These are phyloP conservation scores for Astropecten irregularis DNA, from an alignment of 53 echinoderm and acorn worm genomes.

Conservation along the genomic window DNA sequence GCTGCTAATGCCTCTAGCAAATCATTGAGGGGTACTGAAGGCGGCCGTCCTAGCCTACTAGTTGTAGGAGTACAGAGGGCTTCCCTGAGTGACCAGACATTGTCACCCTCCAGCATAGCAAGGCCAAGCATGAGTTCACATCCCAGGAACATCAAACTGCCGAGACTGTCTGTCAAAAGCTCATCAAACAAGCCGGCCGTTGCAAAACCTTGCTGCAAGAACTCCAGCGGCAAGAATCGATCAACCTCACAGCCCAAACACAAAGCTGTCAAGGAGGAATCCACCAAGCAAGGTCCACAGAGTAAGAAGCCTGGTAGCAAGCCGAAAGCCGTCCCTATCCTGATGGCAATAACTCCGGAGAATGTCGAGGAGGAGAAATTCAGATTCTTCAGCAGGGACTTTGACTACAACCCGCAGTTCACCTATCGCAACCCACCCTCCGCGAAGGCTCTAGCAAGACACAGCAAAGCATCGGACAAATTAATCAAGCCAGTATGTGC, in stretches of 20 bases:
- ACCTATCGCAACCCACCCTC: conserved; percentile 70
- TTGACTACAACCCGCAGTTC: conserved; percentile 76
- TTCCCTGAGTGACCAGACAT: conserved; percentile 1
- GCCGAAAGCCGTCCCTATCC: conserved; percentile 34
- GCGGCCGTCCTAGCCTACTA: too few species aligned
- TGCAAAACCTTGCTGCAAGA: conserved; percentile 29
- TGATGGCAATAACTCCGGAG: conserved; percentile 79
- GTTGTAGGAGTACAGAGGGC: background rate
- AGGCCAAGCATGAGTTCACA: background rate
- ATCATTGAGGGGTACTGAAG: too few species aligned
- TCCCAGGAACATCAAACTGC: background rate
- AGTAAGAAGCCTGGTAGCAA: background rate
- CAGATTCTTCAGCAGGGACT: conserved; percentile 70
- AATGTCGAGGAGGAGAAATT: conserved; percentile 77
- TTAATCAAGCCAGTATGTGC: conserved; percentile 70
- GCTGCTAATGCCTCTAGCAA: too few species aligned
- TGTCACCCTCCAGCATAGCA: background rate
- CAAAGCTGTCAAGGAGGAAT: background rate
- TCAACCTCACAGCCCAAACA: conserved; percentile 12
- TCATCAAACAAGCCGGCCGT: background rate
- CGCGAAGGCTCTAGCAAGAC: conserved; percentile 54
- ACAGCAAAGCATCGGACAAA: conserved; percentile 60
- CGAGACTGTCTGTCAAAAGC: conserved; percentile 6
- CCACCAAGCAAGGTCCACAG: background rate
- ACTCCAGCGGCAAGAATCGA: background rate